Percentiles rank a stretch among this genome's conserved stretches.
Evolutionary conservation across 1,140 invertebrate genomes (phyloP).

Genomic region (Megalopta genalis): DNA sequence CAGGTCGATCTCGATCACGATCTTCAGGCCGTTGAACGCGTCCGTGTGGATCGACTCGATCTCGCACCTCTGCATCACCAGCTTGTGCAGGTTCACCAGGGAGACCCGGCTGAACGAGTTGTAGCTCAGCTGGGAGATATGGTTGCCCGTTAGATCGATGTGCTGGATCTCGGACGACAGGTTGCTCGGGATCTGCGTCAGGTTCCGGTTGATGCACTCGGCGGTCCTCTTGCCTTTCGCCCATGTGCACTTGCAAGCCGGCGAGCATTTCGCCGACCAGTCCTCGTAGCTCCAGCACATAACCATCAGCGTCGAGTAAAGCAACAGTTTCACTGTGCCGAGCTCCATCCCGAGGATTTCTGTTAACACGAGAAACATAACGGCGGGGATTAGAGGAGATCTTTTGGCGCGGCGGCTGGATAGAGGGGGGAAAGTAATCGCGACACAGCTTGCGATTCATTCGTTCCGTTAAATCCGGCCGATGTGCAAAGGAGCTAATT

Average conservation of each 20-base stretch:
- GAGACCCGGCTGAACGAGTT: conserved; percentile 86
- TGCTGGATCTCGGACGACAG: conserved; percentile 88
- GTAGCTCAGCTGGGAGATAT: conserved; percentile 83
- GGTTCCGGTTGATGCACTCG: conserved; percentile 85
- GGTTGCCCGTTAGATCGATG: conserved; percentile 88
- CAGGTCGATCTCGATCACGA: conserved; percentile 92
- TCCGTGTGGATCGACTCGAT: conserved; percentile 85
- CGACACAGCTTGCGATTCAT: neutral
- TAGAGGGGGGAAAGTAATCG: neutral
- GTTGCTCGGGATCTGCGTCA: conserved; percentile 85
- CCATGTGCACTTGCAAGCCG: conserved; percentile 88
- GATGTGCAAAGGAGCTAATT: too few relatives aligned
- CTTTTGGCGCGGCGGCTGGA: neutral
- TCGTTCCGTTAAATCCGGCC: neutral
- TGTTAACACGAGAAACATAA: conserved; percentile 53
- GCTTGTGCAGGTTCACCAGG: conserved; percentile 89
- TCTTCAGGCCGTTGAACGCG: conserved; percentile 87
- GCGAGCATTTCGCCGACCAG: conserved; percentile 81
- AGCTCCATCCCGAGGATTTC: conserved; percentile 67
- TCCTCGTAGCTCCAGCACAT: conserved; percentile 76
- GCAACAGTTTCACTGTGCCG: conserved; percentile 52
- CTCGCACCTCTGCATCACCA: conserved; percentile 86
- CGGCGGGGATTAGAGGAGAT: conserved; percentile 43
- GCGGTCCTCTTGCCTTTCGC: conserved; percentile 89
- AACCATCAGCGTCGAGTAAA: conserved; percentile 60